phyloP scores from a whole-genome alignment of 2,113 vertebrate species.

The Ptyas mucosa region DNA sequence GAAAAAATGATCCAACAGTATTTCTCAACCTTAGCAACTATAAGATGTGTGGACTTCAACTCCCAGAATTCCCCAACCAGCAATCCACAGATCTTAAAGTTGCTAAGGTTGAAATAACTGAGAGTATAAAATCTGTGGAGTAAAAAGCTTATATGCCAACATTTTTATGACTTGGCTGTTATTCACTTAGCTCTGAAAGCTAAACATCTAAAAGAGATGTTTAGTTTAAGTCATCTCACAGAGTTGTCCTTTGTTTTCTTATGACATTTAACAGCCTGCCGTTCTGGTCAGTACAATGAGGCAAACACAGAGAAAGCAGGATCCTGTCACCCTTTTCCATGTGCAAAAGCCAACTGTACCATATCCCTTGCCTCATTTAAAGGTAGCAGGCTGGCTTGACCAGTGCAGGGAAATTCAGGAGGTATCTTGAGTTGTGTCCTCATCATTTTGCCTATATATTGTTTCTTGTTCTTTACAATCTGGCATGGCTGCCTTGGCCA shows the following conservation, averaged over 20 bases:
- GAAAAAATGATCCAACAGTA: background rate
- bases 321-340: background rate
- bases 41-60: background rate
- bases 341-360: background rate
- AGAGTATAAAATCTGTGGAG: background rate
- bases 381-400: background rate
- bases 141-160: background rate
- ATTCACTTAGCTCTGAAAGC: background rate
- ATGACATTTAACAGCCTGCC: background rate
- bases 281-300: background rate
- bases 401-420: background rate
- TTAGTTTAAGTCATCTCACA: background rate
- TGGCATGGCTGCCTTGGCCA: background rate
- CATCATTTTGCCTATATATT: background rate
- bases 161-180: background rate
- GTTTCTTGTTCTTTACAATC: background rate
- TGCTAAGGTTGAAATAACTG: background rate
- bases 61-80: background rate
- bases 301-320: background rate
- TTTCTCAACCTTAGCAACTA: background rate
- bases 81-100: background rate
- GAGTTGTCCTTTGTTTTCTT: background rate
- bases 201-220: background rate
- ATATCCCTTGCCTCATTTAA: background rate
- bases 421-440: background rate